These are phyloP conservation scores for Calameuta filiformis DNA, from an alignment of 2,888 invertebrate species.

Conservation along the genomic window DNA sequence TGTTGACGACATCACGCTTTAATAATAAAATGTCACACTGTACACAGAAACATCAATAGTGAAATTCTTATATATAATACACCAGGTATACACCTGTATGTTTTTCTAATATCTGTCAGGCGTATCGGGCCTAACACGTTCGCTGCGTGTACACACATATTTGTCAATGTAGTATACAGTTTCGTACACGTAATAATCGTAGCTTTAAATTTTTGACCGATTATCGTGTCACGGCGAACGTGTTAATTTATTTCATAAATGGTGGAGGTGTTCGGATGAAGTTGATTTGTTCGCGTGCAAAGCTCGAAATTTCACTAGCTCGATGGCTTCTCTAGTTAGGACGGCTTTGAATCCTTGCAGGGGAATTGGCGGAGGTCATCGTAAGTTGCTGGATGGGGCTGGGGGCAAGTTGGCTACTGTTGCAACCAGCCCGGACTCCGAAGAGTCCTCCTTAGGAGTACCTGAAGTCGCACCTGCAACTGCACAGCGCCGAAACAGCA, in stretches of 20 bases:
- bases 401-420: slow-evolving; percentile 70
- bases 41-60: neutral
- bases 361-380: slow-evolving; percentile 68
- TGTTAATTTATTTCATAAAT: neutral
- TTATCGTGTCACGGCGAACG: neutral
- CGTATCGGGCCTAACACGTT: neutral
- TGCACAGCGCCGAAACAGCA: slow-evolving; percentile 68
- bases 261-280: neutral
- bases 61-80: neutral
- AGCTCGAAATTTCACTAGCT: neutral
- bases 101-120: neutral
- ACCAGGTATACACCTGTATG: neutral
- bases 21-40: neutral
- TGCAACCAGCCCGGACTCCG: slow-evolving; percentile 70
- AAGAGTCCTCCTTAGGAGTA: slow-evolving; percentile 62
- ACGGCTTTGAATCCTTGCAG: slow-evolving; percentile 65
- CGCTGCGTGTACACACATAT: neutral
- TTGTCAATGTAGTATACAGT: too few relatives aligned
- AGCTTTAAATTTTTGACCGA: neutral
- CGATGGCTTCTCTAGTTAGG: slow-evolving; percentile 24
- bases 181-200: too few relatives aligned
- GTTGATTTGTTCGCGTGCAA: neutral
- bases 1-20: neutral
- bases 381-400: slow-evolving; percentile 66
- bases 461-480: slow-evolving; percentile 56